phyloP scores from a whole-genome alignment of 2,888 invertebrate genomes.

The Embidobia sp. region DNA sequence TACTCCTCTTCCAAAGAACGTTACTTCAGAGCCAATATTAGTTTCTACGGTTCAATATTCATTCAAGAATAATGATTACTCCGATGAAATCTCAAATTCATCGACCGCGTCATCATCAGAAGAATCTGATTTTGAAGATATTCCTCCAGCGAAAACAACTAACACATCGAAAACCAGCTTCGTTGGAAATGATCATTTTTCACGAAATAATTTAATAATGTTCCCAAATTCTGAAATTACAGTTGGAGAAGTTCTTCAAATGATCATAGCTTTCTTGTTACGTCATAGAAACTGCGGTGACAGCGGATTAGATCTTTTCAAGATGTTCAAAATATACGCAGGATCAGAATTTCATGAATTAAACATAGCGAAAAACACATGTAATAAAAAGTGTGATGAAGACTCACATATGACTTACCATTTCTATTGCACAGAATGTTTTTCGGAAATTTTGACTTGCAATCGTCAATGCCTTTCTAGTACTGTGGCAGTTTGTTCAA shows the following conservation, averaged over 20 bases:
- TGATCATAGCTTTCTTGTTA: slow-evolving; percentile 18
- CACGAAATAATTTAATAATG: slow-evolving; percentile 3
- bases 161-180: background rate
- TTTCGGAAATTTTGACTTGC: background rate
- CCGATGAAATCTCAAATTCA: no score
- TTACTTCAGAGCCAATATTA: no score
- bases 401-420: slow-evolving; percentile 1
- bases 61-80: no score
- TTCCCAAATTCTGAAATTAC: slow-evolving; percentile 8
- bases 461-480: slow-evolving; percentile 4
- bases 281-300: slow-evolving; percentile 8
- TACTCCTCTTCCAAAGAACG: no score
- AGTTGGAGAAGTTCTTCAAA: slow-evolving; percentile 17
- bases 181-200: no score
- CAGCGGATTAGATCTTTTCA: slow-evolving; percentile 9
- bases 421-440: slow-evolving; percentile 40
- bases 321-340: slow-evolving; percentile 30
- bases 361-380: slow-evolving; percentile 18
- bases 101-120: no score
- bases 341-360: slow-evolving; percentile 30
- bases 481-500: slow-evolving; percentile 7
- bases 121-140: no score
- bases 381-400: slow-evolving; percentile 14
- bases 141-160: background rate
- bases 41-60: no score